Conservation (phyloP, 2,113 vertebrate species). For the Lasiurus cinereus region DNA sequence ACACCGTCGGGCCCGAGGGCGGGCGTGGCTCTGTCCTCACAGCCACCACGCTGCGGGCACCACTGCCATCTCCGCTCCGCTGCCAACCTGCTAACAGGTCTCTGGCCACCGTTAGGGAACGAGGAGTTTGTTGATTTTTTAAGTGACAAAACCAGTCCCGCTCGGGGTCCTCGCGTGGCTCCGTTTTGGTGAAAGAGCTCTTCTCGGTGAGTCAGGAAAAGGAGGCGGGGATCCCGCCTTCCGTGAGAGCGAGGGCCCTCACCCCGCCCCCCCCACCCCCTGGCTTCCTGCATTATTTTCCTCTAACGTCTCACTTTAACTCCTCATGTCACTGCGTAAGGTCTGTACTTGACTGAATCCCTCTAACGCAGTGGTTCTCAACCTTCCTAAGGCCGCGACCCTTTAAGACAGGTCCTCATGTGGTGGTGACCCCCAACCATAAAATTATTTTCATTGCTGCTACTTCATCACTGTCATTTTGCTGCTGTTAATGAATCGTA, state of each 20-base stretch:
- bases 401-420: too few species aligned
- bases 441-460: too few species aligned
- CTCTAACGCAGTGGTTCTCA: too few species aligned
- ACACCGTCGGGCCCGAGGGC: too few species aligned
- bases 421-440: too few species aligned
- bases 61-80: background rate
- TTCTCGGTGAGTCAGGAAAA: background rate
- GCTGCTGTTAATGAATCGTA: too few species aligned
- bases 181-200: background rate
- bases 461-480: too few species aligned
- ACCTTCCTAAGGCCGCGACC: too few species aligned
- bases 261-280: rapidly evolving
- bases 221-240: background rate
- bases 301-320: background rate
- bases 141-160: background rate
- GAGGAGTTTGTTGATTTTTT: background rate
- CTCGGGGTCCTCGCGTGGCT: background rate
- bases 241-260: too few species aligned
- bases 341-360: background rate
- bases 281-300: background rate
- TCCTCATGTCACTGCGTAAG: background rate
- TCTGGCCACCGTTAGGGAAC: background rate
- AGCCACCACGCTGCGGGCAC: too few species aligned
- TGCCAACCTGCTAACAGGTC: background rate
- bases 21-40: background rate